phyloP scores from a whole-genome alignment of 2,797 vertebrate genomes.

The Pangasius sanitwongsei region DNA sequence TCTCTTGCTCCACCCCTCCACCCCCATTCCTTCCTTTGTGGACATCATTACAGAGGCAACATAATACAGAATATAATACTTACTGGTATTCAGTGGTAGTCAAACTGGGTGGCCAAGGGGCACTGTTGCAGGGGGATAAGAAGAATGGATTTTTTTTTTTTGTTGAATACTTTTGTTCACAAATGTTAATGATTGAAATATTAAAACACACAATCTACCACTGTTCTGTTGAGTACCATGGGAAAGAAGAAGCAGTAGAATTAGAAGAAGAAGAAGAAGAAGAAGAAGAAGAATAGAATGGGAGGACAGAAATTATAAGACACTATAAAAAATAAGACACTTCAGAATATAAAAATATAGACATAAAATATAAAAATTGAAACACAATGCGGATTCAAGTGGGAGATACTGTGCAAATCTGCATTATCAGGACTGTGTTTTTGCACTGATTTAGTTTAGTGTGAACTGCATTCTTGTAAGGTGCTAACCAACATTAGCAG shows the following conservation, averaged over 20 bases:
- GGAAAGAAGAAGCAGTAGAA: background rate
- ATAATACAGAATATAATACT: background rate
- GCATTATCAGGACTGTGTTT: background rate
- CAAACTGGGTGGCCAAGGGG: background rate
- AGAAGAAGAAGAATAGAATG: background rate
- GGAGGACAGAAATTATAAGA: background rate
- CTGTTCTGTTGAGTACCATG: background rate
- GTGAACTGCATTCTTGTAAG: background rate
- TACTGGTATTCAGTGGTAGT: background rate
- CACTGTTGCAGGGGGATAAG: background rate
- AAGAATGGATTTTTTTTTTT: background rate
- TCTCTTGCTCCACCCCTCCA: constrained; percentile 32
- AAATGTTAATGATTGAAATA: background rate
- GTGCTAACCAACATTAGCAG: background rate
- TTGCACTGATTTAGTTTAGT: background rate
- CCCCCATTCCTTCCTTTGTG: background rate
- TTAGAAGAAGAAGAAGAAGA: background rate
- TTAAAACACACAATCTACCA: background rate
- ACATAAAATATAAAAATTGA: background rate
- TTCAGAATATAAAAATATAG: background rate
- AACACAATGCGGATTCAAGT: background rate
- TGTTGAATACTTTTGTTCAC: background rate
- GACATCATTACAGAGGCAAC: background rate
- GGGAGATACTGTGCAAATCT: background rate
- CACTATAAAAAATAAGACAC: background rate